Conservation (phyloP, 2,797 vertebrate species). For the Caiman crocodilus region DNA sequence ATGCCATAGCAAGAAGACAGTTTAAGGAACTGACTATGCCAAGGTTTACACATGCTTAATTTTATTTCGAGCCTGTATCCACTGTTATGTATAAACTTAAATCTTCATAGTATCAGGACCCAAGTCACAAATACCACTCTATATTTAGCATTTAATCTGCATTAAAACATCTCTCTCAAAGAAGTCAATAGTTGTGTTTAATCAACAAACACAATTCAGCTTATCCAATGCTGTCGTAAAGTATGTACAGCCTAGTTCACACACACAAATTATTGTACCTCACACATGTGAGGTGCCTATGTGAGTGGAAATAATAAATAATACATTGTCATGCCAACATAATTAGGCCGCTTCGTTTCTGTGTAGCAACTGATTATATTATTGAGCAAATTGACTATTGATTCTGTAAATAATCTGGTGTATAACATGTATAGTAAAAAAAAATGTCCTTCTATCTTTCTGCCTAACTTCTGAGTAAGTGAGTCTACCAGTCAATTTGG, state of each 20-base stretch:
- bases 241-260: background rate
- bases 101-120: background rate
- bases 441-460: background rate
- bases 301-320: background rate
- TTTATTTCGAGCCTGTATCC: background rate
- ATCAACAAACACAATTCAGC: background rate
- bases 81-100: background rate
- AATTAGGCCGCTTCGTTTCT: background rate
- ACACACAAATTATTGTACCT: background rate
- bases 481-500: background rate
- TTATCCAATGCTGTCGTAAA: background rate
- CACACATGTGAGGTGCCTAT: background rate
- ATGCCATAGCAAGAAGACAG: background rate
- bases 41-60: background rate
- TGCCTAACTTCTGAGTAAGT: constrained; percentile 19
- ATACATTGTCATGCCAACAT: background rate
- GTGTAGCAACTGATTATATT: background rate
- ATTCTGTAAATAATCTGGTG: background rate
- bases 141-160: background rate
- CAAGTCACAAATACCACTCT: background rate
- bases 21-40: background rate
- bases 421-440: background rate
- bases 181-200: background rate
- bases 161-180: background rate
- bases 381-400: background rate